Evolutionary conservation across 2,797 vertebrate genomes (phyloP).

Genomic region (Pipistrellus pygmaeus): DNA sequence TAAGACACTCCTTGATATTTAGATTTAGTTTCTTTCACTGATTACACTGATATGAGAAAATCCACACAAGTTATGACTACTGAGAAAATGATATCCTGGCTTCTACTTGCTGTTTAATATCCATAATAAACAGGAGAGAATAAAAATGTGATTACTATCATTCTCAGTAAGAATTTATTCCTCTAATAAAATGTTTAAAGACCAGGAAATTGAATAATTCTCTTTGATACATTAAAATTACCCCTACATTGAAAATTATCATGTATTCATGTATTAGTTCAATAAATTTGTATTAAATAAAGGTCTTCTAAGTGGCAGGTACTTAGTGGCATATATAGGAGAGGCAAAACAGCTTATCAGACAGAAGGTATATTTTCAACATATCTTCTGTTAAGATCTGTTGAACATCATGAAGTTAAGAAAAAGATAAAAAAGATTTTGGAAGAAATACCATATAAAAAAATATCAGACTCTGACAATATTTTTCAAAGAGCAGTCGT

Average conservation of each 20-base stretch:
- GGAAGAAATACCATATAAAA: neutral
- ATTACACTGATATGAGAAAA: slow-evolving; percentile 23
- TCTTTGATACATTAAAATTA: slow-evolving; percentile 68
- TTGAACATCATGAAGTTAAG: neutral
- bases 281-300: slow-evolving; percentile 41
- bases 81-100: neutral
- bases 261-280: slow-evolving; percentile 52
- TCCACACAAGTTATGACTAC: neutral
- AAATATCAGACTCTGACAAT: neutral
- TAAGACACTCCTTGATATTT: neutral
- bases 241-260: slow-evolving; percentile 59
- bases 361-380: neutral
- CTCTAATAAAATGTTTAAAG: slow-evolving; percentile 73
- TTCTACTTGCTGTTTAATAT: slow-evolving; percentile 37
- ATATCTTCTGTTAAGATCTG: neutral
- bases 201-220: slow-evolving; percentile 68
- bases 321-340: neutral
- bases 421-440: slow-evolving; percentile 45
- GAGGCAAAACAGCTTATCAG: neutral
- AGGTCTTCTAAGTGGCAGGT: slow-evolving; percentile 22
- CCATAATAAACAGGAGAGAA: slow-evolving; percentile 68
- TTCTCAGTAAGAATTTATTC: slow-evolving; percentile 64
- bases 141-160: slow-evolving; percentile 54
- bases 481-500: neutral
- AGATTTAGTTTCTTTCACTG: neutral